A percentile compares a stretch with the other conserved stretches of the same genome.
Conservation (phyloP, 2,797 vertebrate species). For the Eurystomus glaucurus region DNA sequence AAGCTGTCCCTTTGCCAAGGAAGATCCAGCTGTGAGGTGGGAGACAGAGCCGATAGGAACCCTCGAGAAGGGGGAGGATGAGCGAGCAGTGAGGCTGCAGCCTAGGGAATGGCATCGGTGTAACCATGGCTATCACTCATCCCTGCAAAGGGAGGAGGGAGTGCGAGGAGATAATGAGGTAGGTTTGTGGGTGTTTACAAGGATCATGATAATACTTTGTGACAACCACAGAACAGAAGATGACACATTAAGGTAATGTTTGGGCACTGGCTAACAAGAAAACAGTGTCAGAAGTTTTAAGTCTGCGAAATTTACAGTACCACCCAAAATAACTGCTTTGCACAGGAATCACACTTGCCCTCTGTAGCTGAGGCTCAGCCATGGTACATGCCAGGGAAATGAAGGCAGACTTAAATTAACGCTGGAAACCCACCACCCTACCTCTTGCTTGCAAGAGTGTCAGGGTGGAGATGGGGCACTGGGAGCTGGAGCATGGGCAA, state of each 20-base stretch:
- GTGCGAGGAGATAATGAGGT: conserved; percentile 35
- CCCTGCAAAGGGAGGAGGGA: conserved; percentile 34
- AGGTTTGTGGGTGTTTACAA: conserved; percentile 57
- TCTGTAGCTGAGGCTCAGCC: neutral
- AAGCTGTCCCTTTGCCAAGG: neutral
- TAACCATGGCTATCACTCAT: neutral
- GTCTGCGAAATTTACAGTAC: neutral
- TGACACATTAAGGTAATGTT: conserved; percentile 46
- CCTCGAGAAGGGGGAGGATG: neutral
- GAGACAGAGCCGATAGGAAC: neutral
- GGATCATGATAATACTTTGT: conserved; percentile 12
- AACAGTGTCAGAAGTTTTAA: neutral
- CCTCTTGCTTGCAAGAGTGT: neutral
- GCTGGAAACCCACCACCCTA: neutral
- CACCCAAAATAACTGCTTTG: neutral
- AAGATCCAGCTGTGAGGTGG: neutral
- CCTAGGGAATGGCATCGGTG: neutral
- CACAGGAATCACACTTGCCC: neutral
- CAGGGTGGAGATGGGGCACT: neutral
- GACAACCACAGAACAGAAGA: conserved; percentile 19
- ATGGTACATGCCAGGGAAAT: neutral
- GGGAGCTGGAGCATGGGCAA: neutral
- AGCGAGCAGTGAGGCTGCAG: neutral
- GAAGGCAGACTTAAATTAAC: neutral
- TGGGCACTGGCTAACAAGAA: conserved; percentile 19